A percentile compares a stretch with the other conserved stretches of the same genome.
Conservation (phyloP, 2,113 vertebrate species). For the Clupea harengus region DNA sequence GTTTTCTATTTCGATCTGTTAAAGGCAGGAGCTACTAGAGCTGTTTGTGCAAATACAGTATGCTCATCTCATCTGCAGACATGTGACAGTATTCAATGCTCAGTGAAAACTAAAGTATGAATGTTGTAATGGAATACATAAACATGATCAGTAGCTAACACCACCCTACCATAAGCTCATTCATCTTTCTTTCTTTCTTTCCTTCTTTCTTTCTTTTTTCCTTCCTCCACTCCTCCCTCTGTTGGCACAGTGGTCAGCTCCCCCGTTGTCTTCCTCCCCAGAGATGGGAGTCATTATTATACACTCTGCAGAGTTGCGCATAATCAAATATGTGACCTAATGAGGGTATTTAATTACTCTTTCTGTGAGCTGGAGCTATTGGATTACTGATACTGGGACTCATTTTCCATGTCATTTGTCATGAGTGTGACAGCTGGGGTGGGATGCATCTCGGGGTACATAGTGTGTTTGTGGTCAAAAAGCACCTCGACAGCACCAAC, state of each 20-base stretch:
- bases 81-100: not conserved
- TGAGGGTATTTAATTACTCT: slow-evolving; percentile 70
- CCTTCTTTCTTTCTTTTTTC: not conserved
- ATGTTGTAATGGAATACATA: not conserved
- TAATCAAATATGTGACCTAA: slow-evolving; percentile 72
- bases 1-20: not conserved
- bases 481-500: not conserved
- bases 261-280: slow-evolving; percentile 11
- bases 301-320: slow-evolving; percentile 51
- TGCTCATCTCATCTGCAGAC: not conserved
- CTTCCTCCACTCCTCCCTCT: not conserved
- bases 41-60: not conserved
- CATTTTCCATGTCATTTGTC: slow-evolving; percentile 67
- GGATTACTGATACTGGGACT: slow-evolving; percentile 61
- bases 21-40: not conserved
- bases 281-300: slow-evolving; percentile 56
- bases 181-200: not conserved
- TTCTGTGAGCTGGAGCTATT: slow-evolving; percentile 59
- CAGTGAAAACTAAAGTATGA: not conserved
- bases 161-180: not conserved
- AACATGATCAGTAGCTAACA: not conserved
- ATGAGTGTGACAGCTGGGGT: slow-evolving; percentile 55
- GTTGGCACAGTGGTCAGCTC: slow-evolving; percentile 9
- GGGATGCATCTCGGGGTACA: not conserved
- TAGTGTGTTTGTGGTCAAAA: not conserved